Evolutionary conservation across 2,888 invertebrate genomes (phyloP).

Genomic region (Unio delphinus): DNA sequence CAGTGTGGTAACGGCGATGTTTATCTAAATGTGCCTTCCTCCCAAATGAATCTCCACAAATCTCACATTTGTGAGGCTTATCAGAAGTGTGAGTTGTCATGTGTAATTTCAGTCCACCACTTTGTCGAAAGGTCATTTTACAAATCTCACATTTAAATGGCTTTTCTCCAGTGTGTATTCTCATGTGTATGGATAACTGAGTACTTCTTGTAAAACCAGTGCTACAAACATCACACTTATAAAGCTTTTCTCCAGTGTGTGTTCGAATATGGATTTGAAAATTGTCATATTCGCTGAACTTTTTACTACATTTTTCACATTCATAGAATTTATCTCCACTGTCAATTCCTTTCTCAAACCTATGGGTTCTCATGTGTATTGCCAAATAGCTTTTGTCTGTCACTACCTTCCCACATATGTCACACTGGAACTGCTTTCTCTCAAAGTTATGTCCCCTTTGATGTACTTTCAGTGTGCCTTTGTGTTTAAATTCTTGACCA

Average conservation of each 20-base stretch:
- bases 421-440: slow-evolving; percentile 2
- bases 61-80: slow-evolving; percentile 7
- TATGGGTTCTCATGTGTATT: slow-evolving; percentile 7
- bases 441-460: slow-evolving; percentile 6
- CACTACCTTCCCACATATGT: slow-evolving; percentile 4
- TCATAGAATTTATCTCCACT: neutral
- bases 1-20: slow-evolving; percentile 5
- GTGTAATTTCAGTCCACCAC: slow-evolving; percentile 5
- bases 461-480: slow-evolving; percentile 8
- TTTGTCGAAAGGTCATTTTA: slow-evolving; percentile 1
- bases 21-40: slow-evolving; percentile 5
- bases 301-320: slow-evolving; percentile 1
- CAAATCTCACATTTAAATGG: slow-evolving; percentile 4
- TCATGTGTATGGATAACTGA: neutral
- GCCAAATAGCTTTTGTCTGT: slow-evolving; percentile 5
- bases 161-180: slow-evolving; percentile 4
- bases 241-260: slow-evolving; percentile 5
- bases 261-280: slow-evolving; percentile 3
- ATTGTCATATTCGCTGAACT: neutral
- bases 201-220: slow-evolving; percentile 1
- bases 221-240: slow-evolving; percentile 1
- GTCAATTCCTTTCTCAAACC: neutral
- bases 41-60: slow-evolving; percentile 3
- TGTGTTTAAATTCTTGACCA: slow-evolving; percentile 5
- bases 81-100: slow-evolving; percentile 3